Conservation (phyloP, 1,140 invertebrate genomes). For the Phenacoccus solenopsis region DNA sequence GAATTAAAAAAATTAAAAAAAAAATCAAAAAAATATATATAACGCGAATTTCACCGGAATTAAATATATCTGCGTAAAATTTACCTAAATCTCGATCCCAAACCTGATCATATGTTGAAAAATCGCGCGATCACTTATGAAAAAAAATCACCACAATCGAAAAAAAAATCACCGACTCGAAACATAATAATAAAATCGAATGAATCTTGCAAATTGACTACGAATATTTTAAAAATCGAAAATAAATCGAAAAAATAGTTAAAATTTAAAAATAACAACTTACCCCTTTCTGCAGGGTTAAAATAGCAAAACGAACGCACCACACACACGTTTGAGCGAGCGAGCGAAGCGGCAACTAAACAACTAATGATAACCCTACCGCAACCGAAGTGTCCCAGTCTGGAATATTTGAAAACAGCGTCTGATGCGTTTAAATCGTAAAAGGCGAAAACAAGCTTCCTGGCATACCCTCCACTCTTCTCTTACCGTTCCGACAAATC, state of each 20-base stretch:
- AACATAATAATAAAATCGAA: not conserved
- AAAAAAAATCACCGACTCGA: not conserved
- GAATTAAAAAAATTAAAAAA: too few species aligned
- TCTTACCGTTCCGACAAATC: not conserved
- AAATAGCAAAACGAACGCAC: slow-evolving; percentile 3
- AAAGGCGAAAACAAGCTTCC: slow-evolving; percentile 17
- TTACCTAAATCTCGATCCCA: too few species aligned
- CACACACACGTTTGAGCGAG: not conserved
- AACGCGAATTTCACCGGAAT: too few species aligned
- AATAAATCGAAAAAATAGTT: not conserved
- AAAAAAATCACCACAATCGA: not conserved
- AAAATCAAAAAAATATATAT: too few species aligned
- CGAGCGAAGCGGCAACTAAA: slow-evolving; percentile 10
- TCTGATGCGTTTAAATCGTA: slow-evolving; percentile 7
- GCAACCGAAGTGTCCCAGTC: not conserved
- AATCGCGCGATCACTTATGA: too few species aligned
- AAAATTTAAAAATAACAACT: slow-evolving; percentile 8
- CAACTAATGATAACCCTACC: slow-evolving; percentile 10
- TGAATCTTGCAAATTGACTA: too few species aligned
- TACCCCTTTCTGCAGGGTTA: slow-evolving; percentile 1
- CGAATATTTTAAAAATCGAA: not conserved
- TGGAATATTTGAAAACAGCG: slow-evolving; percentile 10
- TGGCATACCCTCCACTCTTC: not conserved
- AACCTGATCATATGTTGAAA: too few species aligned
- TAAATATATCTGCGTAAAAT: too few species aligned